Base-by-base conservation (phyloP, 2,113 vertebrate genomes). In the Craseonycteris thonglongyai region DNA sequence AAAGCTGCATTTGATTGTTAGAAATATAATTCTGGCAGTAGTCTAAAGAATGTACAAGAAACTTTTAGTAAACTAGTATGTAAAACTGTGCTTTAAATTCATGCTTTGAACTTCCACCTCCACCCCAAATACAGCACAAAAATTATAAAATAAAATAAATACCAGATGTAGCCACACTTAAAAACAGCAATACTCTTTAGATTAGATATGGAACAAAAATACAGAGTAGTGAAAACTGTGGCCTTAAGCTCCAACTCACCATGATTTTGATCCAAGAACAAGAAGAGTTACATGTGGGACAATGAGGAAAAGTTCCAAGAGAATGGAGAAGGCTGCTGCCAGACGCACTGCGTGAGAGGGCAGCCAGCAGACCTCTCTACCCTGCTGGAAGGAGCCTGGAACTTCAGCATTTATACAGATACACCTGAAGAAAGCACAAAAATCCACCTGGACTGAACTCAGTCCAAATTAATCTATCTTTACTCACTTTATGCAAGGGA, bases 141-240 rank as follows among this genome's bases (percentile, higher is more conserved):
- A 66, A 45, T 40, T 69, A 75, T 69, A 22, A 74, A 51, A 61
- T 91, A 42, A 80, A 59, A 54, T 81, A 81, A 95, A 35, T 56
- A 45, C 11, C 40, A 88, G 38, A 51, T 35, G 24, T 47, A 61
- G 30, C 24, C 68, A 85, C 0, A 54, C 35, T 94, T 21, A 66
- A 75, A 72, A 35, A 11, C 42, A 90, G 51, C 24, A 58, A 93
- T 78, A 66, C 42, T 75, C 87, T 51, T 22, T 65, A 40, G 13
- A 35, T 88, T 24, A 71, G 35, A 83, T 71, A 85, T 13, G 28
- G 42, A 88, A 65, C 63, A 69, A 47, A 56, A 61, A 13, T 16
- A 21, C 19, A 75, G 38, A 51, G 22, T 42, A 11, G 45, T 68
- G 35, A 83, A 56, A 78, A 58, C 11, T 13, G 9, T 68, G 69